These are phyloP conservation scores for Rhogogaster chlorosoma DNA, from an alignment of 2,888 invertebrate genomes.

Conservation along the genomic window DNA sequence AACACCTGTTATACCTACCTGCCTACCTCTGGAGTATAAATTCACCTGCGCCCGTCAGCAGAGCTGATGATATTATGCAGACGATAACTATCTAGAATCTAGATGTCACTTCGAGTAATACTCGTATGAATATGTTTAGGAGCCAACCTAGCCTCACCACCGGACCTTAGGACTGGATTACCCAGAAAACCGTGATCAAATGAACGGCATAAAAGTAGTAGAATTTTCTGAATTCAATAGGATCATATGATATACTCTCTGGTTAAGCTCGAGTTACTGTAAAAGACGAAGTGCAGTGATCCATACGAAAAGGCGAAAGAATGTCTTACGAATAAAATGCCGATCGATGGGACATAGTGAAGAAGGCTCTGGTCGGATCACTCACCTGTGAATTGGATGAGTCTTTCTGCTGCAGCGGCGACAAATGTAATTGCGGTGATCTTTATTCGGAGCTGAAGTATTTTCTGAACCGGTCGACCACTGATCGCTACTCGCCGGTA, in stretches of 20 bases:
- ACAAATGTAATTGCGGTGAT: background rate
- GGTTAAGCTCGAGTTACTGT: background rate
- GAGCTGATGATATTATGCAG: background rate
- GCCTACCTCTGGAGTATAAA: background rate
- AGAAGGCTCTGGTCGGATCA: background rate
- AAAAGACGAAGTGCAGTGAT: conserved; percentile 4
- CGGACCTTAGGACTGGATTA: background rate
- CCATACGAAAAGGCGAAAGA: background rate
- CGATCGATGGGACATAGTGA: too few relatives aligned
- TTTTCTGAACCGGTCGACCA: background rate
- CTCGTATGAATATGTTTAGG: background rate
- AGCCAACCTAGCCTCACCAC: background rate
- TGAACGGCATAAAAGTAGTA: background rate
- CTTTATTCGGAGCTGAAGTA: background rate
- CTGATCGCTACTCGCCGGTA: conserved; percentile 28
- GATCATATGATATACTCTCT: background rate
- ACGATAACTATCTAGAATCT: background rate
- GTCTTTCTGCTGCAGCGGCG: background rate
- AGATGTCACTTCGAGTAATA: background rate
- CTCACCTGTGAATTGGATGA: background rate
- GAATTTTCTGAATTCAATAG: background rate
- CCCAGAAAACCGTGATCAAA: background rate
- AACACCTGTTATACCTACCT: conserved; percentile 26
- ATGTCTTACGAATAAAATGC: background rate
- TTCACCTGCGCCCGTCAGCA: background rate